Evolutionary conservation across 2,113 vertebrate genomes (phyloP).

Genomic region (Turdus rufiventris): DNA sequence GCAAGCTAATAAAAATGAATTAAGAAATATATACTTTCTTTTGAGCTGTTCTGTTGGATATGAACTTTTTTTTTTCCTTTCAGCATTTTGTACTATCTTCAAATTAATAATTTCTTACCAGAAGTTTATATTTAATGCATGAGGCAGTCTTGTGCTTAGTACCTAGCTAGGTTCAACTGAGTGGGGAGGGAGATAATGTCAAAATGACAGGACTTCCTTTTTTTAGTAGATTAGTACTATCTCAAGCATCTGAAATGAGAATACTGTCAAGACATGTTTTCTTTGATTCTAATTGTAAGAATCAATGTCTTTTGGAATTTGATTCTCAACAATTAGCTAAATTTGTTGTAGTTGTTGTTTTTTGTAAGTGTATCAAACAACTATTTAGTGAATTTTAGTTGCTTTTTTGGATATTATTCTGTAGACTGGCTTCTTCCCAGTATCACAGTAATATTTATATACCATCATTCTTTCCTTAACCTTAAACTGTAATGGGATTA

Average conservation of each 20-base stretch:
- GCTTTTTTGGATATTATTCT: not conserved
- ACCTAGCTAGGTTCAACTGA: not conserved
- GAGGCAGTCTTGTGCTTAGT: not conserved
- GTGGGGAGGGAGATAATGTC: not conserved
- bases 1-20: not conserved
- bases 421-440: not conserved
- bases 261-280: not conserved
- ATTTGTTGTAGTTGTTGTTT: not conserved
- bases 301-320: not conserved
- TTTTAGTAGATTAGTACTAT: not conserved
- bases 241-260: not conserved
- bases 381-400: not conserved
- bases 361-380: not conserved
- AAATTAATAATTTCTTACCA: slow-evolving; percentile 23
- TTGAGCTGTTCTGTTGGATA: not conserved
- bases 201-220: not conserved
- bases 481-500: not conserved
- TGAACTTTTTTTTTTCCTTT: not conserved
- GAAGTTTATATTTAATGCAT: slow-evolving; percentile 9
- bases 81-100: not conserved
- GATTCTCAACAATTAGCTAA: not conserved
- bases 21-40: not conserved
- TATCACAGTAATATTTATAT: not conserved
- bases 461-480: not conserved
- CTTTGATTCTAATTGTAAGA: not conserved